Evolutionary conservation across 2,797 vertebrate genomes (phyloP), one percentile per base, ranked within the genome.

Genomic region (Sitta carolinensis): DNA sequence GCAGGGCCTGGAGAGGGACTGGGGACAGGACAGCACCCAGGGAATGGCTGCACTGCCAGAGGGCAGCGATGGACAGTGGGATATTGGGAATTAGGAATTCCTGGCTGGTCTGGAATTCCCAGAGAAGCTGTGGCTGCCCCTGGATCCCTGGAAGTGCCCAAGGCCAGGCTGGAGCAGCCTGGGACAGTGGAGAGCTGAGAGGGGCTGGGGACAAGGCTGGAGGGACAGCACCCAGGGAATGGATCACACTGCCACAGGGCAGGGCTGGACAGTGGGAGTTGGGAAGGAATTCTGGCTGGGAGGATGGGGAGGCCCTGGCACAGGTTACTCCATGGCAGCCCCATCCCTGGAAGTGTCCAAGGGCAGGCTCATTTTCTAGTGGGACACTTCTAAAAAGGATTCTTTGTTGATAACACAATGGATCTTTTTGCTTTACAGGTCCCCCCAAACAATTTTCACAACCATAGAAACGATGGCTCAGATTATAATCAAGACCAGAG

Each of bases 91-190:
- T 9, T 6, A 10, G 23, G 4, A 57, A 57, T 3, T 57, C n/a
- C 3, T 57, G n/a, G 9, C 55, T 34, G n/a, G 7, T n/a, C 13
- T 1, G 9, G 45, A 1, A 1, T 27, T 1, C 6, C 10, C 57
- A 78, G 66, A 14, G 58, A 0, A 45, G 67, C 68, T 66, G 51
- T 3, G 52, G 52, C 45, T 66, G 52, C 1, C 1, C 17, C 85
- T 73, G 52, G 11, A 68, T 54, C 25, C 47, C 77, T 88, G 47
- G 17, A 0, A 3, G 34, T 13, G 34, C 0, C 69, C 77, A 27
- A 74, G 54, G 19, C 32, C 52, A 66, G 68, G 40, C 0, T 40
- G 40, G 72, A 68, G 27, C 52, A 32, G 0, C 2, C 18, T 38
- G 29, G 47, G 29, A 13, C 0, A 7, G 16, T 7, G 74, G 42